Conservation (phyloP, 2,888 invertebrate species). For the Nephrocerus scutellatus region DNA sequence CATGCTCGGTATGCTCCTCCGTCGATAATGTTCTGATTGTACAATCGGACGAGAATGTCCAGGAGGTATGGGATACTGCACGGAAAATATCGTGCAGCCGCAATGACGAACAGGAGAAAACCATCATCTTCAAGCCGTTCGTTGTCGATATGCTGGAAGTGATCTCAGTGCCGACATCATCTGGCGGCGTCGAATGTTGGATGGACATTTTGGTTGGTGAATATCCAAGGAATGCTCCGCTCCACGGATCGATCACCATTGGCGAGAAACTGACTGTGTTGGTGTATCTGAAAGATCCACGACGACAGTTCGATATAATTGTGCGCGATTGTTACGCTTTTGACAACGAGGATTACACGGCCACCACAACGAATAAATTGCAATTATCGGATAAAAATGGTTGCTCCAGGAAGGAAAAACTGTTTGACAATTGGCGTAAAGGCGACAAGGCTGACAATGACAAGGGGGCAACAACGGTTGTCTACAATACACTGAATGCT, state of each 20-base stretch:
- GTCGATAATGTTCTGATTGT: conserved; percentile 62
- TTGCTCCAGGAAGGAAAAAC: conserved; percentile 59
- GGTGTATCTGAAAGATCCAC: conserved; percentile 60
- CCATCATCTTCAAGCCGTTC: conserved; percentile 51
- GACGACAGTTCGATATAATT: conserved; percentile 58
- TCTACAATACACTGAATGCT: conserved; percentile 62
- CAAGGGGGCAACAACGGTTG: conserved; percentile 56
- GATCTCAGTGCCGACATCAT: conserved; percentile 58
- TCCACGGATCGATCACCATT: conserved; percentile 58
- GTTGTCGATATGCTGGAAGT: conserved; percentile 65
- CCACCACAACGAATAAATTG: conserved; percentile 53
- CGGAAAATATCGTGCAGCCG: conserved; percentile 53
- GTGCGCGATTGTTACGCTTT: conserved; percentile 70
- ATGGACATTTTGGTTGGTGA: conserved; percentile 68
- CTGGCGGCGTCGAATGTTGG: conserved; percentile 65
- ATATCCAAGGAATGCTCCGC: conserved; percentile 55
- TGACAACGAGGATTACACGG: conserved; percentile 57
- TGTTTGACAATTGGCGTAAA: conserved; percentile 60
- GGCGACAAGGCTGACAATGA: conserved; percentile 53
- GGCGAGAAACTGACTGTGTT: conserved; percentile 64
- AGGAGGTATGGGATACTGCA: conserved; percentile 60
- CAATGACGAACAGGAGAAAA: conserved; percentile 43
- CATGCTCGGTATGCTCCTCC: conserved; percentile 56
- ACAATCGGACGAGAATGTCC: conserved; percentile 60
- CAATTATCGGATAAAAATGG: conserved; percentile 62